Evolutionary conservation across 2,113 vertebrate genomes (phyloP).

Genomic region (Anhinga rufa): DNA sequence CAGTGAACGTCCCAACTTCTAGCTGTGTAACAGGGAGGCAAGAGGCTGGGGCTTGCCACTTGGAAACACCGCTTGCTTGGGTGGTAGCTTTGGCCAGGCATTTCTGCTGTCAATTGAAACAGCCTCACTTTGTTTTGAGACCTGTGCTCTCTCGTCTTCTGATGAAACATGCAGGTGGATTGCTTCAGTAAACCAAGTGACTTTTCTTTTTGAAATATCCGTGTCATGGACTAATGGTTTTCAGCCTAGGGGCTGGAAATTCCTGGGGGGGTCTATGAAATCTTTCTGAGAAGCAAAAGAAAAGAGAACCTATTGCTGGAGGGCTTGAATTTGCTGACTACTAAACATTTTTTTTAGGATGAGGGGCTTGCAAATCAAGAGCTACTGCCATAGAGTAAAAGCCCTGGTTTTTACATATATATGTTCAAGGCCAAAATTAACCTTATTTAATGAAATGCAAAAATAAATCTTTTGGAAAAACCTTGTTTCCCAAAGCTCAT

Average conservation of each 20-base stretch:
- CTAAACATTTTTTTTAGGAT: background rate
- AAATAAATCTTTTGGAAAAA: background rate
- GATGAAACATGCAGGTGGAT: background rate
- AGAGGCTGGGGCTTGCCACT: background rate
- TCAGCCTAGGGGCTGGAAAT: background rate
- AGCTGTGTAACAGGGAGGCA: background rate
- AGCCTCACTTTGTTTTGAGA: background rate
- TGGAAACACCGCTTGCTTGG: rapidly evolving
- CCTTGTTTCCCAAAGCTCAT: background rate
- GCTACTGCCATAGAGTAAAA: background rate
- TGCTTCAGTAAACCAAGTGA: background rate
- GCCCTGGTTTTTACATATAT: background rate
- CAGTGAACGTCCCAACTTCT: background rate
- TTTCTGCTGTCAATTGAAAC: background rate
- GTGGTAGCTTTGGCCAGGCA: background rate
- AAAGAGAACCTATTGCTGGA: background rate
- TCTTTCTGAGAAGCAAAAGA: background rate
- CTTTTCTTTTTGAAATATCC: background rate
- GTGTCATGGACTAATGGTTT: background rate
- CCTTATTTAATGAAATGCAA: background rate
- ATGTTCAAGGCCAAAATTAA: background rate
- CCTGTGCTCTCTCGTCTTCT: background rate
- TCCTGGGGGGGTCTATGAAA: background rate
- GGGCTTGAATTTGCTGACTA: background rate
- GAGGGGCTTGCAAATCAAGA: background rate